Conservation (phyloP, 2,888 invertebrate species). For the Pollenia griseotomentosa region DNA sequence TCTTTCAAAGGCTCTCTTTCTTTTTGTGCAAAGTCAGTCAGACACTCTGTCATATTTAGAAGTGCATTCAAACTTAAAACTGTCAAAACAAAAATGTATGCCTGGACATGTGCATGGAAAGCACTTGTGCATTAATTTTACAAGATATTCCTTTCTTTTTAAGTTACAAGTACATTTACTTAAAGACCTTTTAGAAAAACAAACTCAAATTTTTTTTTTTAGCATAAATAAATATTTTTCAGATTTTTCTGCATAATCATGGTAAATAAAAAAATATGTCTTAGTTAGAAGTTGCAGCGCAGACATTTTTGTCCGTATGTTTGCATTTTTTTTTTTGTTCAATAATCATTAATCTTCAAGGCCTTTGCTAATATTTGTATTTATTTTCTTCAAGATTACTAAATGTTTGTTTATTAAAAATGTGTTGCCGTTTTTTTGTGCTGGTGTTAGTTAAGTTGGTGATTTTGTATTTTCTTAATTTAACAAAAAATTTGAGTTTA, state of each 20-base stretch:
- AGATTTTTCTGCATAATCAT: constrained; percentile 52
- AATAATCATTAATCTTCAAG: constrained; percentile 57
- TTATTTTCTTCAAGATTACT: constrained; percentile 1
- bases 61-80: constrained; percentile 66
- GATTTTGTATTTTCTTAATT: background rate
- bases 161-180: constrained; percentile 6
- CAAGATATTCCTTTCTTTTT: background rate
- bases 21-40: constrained; percentile 30
- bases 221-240: constrained; percentile 2
- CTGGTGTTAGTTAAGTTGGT: constrained; percentile 39
- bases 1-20: constrained; percentile 35
- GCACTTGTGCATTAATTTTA: constrained; percentile 44
- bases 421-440: constrained; percentile 1
- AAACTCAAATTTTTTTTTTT: constrained; percentile 8
- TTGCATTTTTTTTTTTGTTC: constrained; percentile 23
- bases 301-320: background rate
- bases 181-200: constrained; percentile 18
- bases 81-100: constrained; percentile 65
- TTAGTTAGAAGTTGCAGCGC: background rate
- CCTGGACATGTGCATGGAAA: constrained; percentile 19
- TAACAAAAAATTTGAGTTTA: too few relatives aligned
- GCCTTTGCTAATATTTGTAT: constrained; percentile 41
- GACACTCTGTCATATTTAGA: constrained; percentile 66
- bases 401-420: constrained; percentile 1
- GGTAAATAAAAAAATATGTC: background rate